Conservation (phyloP, 2,113 vertebrate genomes). For the Lagenorhynchus albirostris region DNA sequence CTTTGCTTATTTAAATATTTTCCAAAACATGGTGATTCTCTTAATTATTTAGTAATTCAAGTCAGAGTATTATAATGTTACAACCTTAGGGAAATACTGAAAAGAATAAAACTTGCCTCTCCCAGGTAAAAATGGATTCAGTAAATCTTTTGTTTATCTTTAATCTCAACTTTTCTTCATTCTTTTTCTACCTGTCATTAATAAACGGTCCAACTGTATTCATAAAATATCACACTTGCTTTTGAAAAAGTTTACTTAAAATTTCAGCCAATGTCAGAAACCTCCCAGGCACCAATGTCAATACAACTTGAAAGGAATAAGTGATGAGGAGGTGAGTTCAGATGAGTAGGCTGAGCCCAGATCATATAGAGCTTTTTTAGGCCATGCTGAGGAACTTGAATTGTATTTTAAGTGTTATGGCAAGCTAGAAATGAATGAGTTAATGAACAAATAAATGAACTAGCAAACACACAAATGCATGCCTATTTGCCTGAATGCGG, state of each 20-base stretch:
- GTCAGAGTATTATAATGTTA: neutral
- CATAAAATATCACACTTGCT: neutral
- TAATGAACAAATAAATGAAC: neutral
- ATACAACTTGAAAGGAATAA: neutral
- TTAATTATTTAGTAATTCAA: neutral
- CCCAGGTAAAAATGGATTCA: neutral
- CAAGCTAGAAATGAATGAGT: neutral
- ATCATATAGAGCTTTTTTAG: neutral
- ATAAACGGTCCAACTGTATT: neutral
- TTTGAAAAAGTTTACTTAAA: neutral
- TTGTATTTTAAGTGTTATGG: neutral
- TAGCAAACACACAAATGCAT: neutral
- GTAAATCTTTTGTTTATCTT: slow-evolving; percentile 21
- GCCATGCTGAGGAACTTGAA: neutral
- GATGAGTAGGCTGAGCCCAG: neutral
- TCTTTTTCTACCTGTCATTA: neutral
- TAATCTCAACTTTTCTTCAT: neutral
- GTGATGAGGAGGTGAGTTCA: neutral
- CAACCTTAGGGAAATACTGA: neutral
- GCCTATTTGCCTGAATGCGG: neutral
- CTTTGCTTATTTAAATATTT: slow-evolving; percentile 30
- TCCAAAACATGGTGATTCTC: neutral
- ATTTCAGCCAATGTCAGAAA: neutral
- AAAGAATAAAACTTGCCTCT: slow-evolving; percentile 6
- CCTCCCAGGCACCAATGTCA: neutral